Base-by-base conservation (phyloP, 2,113 vertebrate genomes). In the Vanacampus margaritifer region DNA sequence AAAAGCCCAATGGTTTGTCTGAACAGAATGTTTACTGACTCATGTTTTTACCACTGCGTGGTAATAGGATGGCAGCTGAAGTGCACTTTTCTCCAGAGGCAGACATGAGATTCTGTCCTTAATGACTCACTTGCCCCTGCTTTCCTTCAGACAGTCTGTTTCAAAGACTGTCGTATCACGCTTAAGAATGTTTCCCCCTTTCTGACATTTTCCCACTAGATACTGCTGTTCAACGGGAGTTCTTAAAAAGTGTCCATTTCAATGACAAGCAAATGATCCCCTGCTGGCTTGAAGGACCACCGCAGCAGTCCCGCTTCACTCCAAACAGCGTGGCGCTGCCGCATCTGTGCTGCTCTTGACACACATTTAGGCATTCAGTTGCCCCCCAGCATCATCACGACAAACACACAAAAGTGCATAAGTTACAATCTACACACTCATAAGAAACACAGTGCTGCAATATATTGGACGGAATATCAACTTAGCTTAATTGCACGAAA, bases 61-160 rank as follows among this genome's bases (percentile, higher is more conserved):
- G 64, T 77, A 77, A 79, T 69, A 53, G 64, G 79, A 73, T 61
- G 53, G 69, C 77, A 75, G 69, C 65, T 69, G 69, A 67, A 79
- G 21, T 65, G 11, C 72, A 53, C 43, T 59, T 71, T 71, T 84
- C 79, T 81, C 75, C 21, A 48, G 73, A 75, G 72, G 78, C 76
- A 79, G 72, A 71, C 79, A 64, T 70, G 63, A 79, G 76, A 71
- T 76, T 68, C 51, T 72, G 72, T 78, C 75, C 80, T 84, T 82
- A 87, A 81, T 66, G 63, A 28, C 68, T 67, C 5, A 32, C 75
- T 78, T 58, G 71, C 61, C 63, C 63, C 67, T 1, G 39, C 65
- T 81, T 71, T 59, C 32, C 63, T 53, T 79, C 62, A 67, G 69
- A 71, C 78, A 72, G 68, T 61, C 69, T 53, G 67, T 68, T 45